phyloP scores from a whole-genome alignment of 2,113 vertebrate species.

The Platichthys stellatus region DNA sequence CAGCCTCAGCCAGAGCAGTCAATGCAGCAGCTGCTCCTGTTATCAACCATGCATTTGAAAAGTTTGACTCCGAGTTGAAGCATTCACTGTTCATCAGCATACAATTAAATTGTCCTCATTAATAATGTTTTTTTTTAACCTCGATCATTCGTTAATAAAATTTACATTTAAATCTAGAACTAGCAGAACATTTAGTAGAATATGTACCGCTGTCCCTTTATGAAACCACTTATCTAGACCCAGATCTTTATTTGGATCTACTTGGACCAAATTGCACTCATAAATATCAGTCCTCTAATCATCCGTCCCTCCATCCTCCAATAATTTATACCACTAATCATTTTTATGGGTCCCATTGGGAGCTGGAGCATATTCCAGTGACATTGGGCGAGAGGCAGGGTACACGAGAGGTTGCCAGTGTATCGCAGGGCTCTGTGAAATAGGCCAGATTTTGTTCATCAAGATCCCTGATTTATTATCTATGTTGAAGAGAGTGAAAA shows the following conservation, averaged over 20 bases:
- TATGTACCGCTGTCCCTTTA: too few relatives aligned
- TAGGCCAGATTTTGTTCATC: not conserved
- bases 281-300: not conserved
- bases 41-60: slow-evolving; percentile 32
- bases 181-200: too few relatives aligned
- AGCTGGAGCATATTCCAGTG: not conserved
- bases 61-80: slow-evolving; percentile 13
- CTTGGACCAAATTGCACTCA: not conserved
- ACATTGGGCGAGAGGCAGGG: not conserved
- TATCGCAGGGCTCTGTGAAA: not conserved
- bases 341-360: not conserved
- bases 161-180: too few relatives aligned
- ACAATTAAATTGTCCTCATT: not conserved
- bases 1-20: slow-evolving; percentile 1
- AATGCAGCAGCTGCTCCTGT: slow-evolving; percentile 57
- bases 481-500: too few relatives aligned
- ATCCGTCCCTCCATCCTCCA: not conserved
- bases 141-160: too few relatives aligned
- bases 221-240: too few relatives aligned
- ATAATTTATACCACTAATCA: not conserved
- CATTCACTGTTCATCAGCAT: not conserved
- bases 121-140: not conserved
- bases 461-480: too few relatives aligned
- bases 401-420: not conserved
- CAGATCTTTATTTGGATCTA: not conserved